These are phyloP conservation scores for Pelochelys cantorii DNA, from an alignment of 2,797 vertebrate species.

Conservation along the genomic window DNA sequence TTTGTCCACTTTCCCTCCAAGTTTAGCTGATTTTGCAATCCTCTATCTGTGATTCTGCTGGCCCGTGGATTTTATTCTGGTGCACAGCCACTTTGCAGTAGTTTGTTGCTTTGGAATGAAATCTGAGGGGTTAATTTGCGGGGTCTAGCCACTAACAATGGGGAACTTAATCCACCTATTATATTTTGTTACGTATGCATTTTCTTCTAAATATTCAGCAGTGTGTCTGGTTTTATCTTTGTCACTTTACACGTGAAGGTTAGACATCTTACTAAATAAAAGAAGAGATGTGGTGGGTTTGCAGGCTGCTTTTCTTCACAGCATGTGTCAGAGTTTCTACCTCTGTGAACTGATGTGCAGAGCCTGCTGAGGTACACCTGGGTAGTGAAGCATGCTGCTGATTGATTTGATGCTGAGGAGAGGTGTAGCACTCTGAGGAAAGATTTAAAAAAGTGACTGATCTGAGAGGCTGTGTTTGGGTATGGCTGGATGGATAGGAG, in stretches of 20 bases:
- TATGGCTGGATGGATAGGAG: background rate
- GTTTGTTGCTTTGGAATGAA: background rate
- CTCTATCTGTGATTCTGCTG: background rate
- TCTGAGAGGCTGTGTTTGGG: background rate
- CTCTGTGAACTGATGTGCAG: background rate
- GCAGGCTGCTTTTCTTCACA: background rate
- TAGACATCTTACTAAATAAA: background rate
- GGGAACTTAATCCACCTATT: background rate
- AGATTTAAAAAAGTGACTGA: background rate
- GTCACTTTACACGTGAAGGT: background rate
- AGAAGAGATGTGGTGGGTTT: background rate
- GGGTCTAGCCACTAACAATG: background rate
- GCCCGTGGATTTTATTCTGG: background rate
- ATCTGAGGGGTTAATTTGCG: background rate
- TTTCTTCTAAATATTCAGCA: background rate
- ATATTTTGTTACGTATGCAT: background rate
- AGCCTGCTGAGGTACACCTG: background rate
- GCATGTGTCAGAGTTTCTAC: background rate
- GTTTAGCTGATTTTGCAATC: background rate
- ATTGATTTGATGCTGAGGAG: background rate
- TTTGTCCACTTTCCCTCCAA: background rate
- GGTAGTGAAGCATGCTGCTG: background rate
- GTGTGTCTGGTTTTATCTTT: background rate
- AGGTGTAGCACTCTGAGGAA: background rate
- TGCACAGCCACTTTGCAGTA: rapidly evolving